Evolutionary conservation across 2,113 vertebrate species (phyloP).

Genomic region (Dasyornis broadbenti): DNA sequence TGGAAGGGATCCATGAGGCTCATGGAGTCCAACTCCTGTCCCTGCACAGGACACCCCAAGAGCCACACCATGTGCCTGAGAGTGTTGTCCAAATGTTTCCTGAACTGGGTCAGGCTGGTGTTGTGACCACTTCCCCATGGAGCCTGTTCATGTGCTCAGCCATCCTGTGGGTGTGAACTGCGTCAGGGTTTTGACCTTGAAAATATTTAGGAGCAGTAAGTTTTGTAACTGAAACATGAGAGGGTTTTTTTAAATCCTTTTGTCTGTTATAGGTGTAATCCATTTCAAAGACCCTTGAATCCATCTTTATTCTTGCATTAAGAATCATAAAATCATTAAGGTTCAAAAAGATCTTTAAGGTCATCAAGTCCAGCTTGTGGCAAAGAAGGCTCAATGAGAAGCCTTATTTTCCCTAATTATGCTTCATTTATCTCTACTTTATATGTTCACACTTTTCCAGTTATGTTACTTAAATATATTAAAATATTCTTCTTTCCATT

Average conservation of each 20-base stretch:
- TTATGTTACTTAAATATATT: neutral
- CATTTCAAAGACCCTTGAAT: neutral
- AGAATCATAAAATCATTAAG: neutral
- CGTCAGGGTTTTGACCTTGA: neutral
- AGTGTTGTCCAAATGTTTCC: neutral
- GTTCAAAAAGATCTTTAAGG: neutral
- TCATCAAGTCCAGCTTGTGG: neutral
- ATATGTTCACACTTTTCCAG: neutral
- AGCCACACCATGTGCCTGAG: neutral
- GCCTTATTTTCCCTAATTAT: neutral
- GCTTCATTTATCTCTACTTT: neutral
- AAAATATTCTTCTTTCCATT: neutral
- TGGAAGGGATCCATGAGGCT: neutral
- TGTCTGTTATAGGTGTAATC: neutral
- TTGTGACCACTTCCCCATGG: too few relatives aligned
- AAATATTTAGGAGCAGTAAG: neutral
- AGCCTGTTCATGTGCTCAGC: neutral
- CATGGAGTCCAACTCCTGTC: neutral
- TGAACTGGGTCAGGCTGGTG: neutral
- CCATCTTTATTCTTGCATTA: neutral
- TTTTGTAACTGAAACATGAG: neutral
- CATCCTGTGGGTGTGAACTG: neutral
- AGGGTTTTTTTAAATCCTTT: too few relatives aligned
- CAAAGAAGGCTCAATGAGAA: neutral
- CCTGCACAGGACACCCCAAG: too few relatives aligned